phyloP scores from a whole-genome alignment of 2,888 invertebrate genomes.

The Drosophila niveifrons region DNA sequence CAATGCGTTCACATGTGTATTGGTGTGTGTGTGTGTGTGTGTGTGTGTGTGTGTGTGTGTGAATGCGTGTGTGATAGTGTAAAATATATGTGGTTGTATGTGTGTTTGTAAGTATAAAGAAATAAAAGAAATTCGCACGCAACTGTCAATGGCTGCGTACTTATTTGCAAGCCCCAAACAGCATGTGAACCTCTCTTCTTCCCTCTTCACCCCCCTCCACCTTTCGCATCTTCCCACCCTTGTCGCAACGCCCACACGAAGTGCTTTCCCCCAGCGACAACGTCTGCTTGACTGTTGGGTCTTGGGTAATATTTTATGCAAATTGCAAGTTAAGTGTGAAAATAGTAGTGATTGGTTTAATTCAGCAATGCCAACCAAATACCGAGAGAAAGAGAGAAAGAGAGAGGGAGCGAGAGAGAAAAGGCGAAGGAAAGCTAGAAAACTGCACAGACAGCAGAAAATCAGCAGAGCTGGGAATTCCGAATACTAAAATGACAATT shows the following conservation, averaged over 20 bases:
- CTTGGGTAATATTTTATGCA: constrained; percentile 84
- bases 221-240: not conserved
- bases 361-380: constrained; percentile 82
- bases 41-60: constrained; percentile 12
- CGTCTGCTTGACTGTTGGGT: constrained; percentile 75
- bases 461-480: constrained; percentile 74
- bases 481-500: constrained; percentile 77
- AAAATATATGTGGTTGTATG: constrained; percentile 31
- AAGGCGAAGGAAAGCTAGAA: constrained; percentile 46
- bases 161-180: constrained; percentile 65
- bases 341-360: constrained; percentile 84
- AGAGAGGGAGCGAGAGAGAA: constrained; percentile 6
- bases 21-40: constrained; percentile 14
- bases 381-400: constrained; percentile 25
- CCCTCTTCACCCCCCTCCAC: not conserved
- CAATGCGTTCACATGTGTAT: constrained; percentile 47
- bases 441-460: constrained; percentile 73
- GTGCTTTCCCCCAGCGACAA: constrained; percentile 45
- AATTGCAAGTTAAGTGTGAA: constrained; percentile 84
- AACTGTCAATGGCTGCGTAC: constrained; percentile 75
- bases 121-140: constrained; percentile 78
- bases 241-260: not conserved
- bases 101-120: constrained; percentile 40
- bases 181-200: constrained; percentile 21
- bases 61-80: constrained; percentile 31